phyloP scores from a whole-genome alignment of 2,888 invertebrate genomes.

The Drosophila quinaria region DNA sequence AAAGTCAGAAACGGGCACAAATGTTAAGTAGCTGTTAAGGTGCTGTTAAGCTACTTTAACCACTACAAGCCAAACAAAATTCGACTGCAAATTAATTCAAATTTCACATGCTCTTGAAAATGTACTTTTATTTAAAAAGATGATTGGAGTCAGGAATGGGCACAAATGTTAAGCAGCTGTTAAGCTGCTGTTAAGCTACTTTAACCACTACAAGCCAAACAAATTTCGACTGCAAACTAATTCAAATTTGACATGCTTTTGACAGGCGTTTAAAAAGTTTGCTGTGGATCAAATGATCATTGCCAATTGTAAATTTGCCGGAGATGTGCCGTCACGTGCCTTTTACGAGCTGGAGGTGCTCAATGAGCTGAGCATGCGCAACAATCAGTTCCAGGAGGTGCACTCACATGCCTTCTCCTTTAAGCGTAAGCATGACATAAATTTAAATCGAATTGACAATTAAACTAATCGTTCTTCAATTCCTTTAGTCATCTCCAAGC shows the following conservation, averaged over 20 bases:
- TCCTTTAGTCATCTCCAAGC: slow-evolving; percentile 76
- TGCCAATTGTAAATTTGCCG: slow-evolving; percentile 88
- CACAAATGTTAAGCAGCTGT: not conserved
- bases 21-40: not conserved
- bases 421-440: slow-evolving; percentile 72
- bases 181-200: slow-evolving; percentile 1
- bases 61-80: no score
- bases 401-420: slow-evolving; percentile 90
- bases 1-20: no score
- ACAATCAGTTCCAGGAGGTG: slow-evolving; percentile 88
- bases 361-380: slow-evolving; percentile 89
- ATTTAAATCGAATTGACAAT: not conserved
- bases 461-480: not conserved
- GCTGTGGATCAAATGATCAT: slow-evolving; percentile 89
- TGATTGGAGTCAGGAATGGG: no score
- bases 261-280: slow-evolving; percentile 92
- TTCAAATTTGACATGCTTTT: not conserved
- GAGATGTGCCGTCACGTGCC: slow-evolving; percentile 89
- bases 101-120: no score
- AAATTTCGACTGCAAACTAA: not conserved
- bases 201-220: not conserved
- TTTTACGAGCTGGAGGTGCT: slow-evolving; percentile 91
- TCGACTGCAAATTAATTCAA: no score
- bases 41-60: not conserved
- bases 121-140: no score